These are phyloP conservation scores for Cherax quadricarinatus DNA, from an alignment of 1,140 invertebrate genomes.

Conservation along the genomic window DNA sequence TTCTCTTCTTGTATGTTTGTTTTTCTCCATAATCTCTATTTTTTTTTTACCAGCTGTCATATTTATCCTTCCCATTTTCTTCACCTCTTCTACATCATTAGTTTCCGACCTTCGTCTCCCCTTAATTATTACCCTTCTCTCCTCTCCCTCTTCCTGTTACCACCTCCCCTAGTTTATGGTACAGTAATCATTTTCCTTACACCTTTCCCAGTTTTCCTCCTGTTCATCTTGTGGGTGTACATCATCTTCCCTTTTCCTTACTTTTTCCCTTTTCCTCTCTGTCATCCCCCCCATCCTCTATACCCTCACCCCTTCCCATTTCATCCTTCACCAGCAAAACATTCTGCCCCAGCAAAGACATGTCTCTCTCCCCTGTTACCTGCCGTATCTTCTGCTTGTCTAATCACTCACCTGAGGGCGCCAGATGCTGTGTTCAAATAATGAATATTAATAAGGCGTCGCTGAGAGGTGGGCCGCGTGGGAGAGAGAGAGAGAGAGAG, in stretches of 20 bases:
- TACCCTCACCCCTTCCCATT: neutral
- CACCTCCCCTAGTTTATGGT: no score
- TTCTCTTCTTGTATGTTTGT: no score
- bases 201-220: no score
- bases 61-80: neutral
- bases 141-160: no score
- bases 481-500: neutral
- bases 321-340: neutral
- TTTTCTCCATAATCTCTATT: neutral
- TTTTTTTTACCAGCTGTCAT: neutral
- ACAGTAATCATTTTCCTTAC: no score
- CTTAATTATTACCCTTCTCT: neutral
- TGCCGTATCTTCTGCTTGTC: conserved; percentile 12
- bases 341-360: neutral
- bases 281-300: neutral
- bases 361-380: neutral
- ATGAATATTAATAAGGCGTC: conserved; percentile 40
- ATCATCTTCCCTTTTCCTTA: no score
- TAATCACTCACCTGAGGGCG: conserved; percentile 39
- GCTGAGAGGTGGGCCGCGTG: neutral
- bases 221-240: no score
- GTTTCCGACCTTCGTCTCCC: no score
- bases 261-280: neutral
- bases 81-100: neutral
- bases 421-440: conserved; percentile 21